Evolutionary conservation across 2,113 vertebrate species (phyloP).

Genomic region (Rana temporaria): DNA sequence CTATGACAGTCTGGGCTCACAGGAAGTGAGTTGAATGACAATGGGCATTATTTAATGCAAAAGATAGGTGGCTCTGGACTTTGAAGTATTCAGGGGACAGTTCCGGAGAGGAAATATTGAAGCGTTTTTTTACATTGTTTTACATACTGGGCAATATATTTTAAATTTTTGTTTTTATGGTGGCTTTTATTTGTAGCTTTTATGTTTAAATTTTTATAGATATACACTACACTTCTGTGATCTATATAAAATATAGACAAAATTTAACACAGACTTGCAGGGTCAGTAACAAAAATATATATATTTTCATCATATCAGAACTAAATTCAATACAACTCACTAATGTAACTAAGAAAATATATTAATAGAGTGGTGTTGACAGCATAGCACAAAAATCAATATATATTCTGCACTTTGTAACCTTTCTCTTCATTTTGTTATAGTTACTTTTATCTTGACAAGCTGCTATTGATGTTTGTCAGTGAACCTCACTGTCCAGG

Average conservation of each 20-base stretch:
- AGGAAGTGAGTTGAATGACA: too few relatives aligned
- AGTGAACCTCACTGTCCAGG: background rate
- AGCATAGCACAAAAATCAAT: background rate
- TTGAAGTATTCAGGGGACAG: too few relatives aligned
- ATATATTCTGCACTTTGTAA: background rate
- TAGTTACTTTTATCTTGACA: conserved; percentile 20
- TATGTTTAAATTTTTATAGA: too few relatives aligned
- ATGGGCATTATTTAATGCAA: too few relatives aligned
- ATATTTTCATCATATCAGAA: background rate
- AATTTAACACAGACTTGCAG: background rate
- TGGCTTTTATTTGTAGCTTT: too few relatives aligned
- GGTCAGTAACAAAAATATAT: background rate
- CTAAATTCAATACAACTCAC: background rate
- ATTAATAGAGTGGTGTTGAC: conserved; percentile 24
- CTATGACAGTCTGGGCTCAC: too few relatives aligned
- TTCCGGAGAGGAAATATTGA: too few relatives aligned
- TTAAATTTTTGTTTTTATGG: too few relatives aligned
- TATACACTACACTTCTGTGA: background rate
- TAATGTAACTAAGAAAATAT: conserved; percentile 12
- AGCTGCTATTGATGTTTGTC: conserved; percentile 2
- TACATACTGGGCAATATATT: too few relatives aligned
- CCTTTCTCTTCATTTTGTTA: background rate
- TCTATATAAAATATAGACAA: background rate
- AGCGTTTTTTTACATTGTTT: too few relatives aligned
- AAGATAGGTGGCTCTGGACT: too few relatives aligned